These are phyloP conservation scores for Empidonax traillii DNA, from an alignment of 2,113 vertebrate genomes.

Conservation along the genomic window DNA sequence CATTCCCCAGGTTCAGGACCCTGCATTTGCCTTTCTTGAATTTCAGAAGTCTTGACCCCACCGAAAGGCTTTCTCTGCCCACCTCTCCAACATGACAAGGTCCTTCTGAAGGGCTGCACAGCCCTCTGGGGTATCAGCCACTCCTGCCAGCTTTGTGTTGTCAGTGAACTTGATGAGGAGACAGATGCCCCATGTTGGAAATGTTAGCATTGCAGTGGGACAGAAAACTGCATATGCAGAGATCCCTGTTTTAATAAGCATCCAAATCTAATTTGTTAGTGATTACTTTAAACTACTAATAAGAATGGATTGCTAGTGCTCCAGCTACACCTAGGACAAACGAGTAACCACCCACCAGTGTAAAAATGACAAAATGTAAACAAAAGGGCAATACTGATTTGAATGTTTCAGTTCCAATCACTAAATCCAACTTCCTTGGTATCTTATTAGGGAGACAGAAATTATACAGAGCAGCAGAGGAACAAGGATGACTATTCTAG, in stretches of 20 bases:
- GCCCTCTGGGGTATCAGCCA: too few relatives aligned
- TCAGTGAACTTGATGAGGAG: background rate
- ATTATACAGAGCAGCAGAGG: background rate
- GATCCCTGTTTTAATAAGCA: background rate
- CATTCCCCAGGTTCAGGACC: background rate
- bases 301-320: background rate
- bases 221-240: background rate
- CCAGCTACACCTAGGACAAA: background rate
- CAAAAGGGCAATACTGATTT: background rate
- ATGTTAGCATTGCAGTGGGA: background rate
- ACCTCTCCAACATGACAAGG: accelerated
- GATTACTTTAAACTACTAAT: background rate
- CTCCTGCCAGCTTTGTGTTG: background rate
- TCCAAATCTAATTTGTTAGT: background rate
- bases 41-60: too few relatives aligned
- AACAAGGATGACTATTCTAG: background rate
- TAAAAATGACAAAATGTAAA: background rate
- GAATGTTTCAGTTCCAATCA: background rate
- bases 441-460: background rate
- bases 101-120: background rate
- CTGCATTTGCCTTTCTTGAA: background rate
- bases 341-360: background rate
- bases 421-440: background rate
- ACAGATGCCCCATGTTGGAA: background rate
- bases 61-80: background rate